Evolutionary conservation across 2,888 invertebrate genomes (phyloP).

Genomic region (Nephrotoma guestfalica): DNA sequence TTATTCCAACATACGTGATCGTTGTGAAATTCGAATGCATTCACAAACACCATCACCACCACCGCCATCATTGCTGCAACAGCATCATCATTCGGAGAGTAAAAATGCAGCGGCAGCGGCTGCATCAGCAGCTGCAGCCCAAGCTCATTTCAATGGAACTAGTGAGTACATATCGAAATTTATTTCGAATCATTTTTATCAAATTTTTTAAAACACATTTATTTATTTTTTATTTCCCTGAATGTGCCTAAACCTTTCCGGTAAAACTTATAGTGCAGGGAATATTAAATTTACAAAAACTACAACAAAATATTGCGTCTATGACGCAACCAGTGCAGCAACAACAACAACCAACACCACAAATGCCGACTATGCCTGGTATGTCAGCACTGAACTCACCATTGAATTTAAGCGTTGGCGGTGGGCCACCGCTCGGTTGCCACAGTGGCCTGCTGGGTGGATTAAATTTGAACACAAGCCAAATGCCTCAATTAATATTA

Average conservation of each 20-base stretch:
- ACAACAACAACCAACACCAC: conserved; percentile 28
- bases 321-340: conserved; percentile 41
- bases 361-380: conserved; percentile 36
- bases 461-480: conserved; percentile 17
- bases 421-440: conserved; percentile 28
- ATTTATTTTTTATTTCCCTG: neutral
- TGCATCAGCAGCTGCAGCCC: conserved; percentile 34
- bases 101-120: conserved; percentile 33
- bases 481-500: conserved; percentile 80
- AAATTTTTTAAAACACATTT: neutral
- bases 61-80: neutral
- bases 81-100: conserved; percentile 18
- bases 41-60: neutral
- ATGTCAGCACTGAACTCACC: conserved; percentile 63
- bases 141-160: conserved; percentile 48
- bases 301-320: conserved; percentile 68
- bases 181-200: conserved; percentile 10
- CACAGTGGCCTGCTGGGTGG: conserved; percentile 7
- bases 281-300: conserved; percentile 42
- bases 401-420: conserved; percentile 64
- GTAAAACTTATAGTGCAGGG: conserved; percentile 27
- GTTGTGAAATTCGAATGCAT: neutral
- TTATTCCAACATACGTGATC: neutral
- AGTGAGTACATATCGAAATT: conserved; percentile 41
- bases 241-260: too few species aligned